Conservation (phyloP, 2,888 invertebrate species). For the Thecocarcelia acutangulata region DNA sequence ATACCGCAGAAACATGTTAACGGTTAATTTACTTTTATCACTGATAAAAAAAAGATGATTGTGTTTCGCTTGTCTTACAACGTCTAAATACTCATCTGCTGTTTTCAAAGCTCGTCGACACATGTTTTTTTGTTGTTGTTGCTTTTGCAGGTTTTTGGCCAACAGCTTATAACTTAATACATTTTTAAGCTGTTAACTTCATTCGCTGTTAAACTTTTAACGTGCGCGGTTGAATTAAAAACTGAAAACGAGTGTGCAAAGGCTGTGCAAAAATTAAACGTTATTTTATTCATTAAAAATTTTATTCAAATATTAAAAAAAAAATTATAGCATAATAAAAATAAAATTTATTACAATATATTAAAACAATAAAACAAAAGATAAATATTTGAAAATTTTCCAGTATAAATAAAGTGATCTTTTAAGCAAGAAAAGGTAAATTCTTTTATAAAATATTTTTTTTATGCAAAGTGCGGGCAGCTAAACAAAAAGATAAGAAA, state of each 20-base stretch:
- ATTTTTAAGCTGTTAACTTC: constrained; percentile 55
- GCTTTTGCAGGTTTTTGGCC: constrained; percentile 48
- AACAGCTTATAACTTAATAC: constrained; percentile 62
- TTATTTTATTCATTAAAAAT: neutral
- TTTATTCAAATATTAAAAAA: neutral
- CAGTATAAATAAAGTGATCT: neutral
- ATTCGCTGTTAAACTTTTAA: constrained; percentile 56
- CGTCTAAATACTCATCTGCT: constrained; percentile 33
- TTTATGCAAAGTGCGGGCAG: neutral
- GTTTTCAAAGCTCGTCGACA: neutral
- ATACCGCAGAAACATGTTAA: neutral
- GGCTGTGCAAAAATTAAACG: neutral
- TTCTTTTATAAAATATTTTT: neutral
- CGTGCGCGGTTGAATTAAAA: constrained; percentile 54
- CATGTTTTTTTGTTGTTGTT: too few species aligned
- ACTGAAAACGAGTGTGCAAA: neutral
- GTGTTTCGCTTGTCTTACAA: constrained; percentile 2
- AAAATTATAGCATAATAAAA: too few species aligned
- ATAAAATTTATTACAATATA: too few species aligned
- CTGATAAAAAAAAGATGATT: constrained; percentile 15
- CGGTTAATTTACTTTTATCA: constrained; percentile 40
- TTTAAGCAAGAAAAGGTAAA: neutral
- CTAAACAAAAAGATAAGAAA: neutral
- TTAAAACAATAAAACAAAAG: too few species aligned
- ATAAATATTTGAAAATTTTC: neutral